Evolutionary conservation across 2,797 vertebrate genomes (phyloP), one percentile per base, ranked within the genome.

Genomic region (Siniperca scherzeri): DNA sequence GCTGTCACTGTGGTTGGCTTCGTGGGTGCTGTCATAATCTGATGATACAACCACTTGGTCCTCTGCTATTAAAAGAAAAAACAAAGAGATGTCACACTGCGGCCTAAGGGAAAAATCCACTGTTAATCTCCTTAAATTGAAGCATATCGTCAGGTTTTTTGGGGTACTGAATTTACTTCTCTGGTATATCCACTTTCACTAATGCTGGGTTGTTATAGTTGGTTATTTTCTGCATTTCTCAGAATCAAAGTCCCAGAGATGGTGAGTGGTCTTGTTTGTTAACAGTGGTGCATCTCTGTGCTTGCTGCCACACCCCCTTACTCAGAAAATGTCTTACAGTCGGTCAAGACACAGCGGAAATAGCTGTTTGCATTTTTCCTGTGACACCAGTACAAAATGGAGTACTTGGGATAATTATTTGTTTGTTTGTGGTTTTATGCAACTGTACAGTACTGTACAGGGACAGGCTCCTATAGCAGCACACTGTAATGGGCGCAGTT

Each of bases 1-100:
- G 96, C 97, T 96, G 86, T 99, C 97, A 12, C 98, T 98, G 96
- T 98, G 97, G 94, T 98, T 99, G 91, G 97, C 97, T 95, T 99
- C 96, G 7, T 96, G 95, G 81, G 95, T 95, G 92, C 96, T 95
- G 92, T 96, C 98, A 2, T 98, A 98, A 91, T 99, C 98, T 33
- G 98, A 98, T n/a, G 98, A 98, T 89, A 94, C 95, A 72, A 97
- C 95, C 0, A 94, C 94, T 64, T 91, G 93, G 77, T 99, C 98
- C 78, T 99, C 98, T 96, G 83, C 80, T 86, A 36, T 66, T 55
- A 67, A 65, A 77, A 57, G 22, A 48, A 60, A 69, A 81, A 68
- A 79, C 48, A 88, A 76, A 81, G 61, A 78, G 9, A 70, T 42
- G 48, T 86, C 80, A 88, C 65, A 7, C 40, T 66, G 52, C 4